A percentile compares a stretch with the other conserved stretches of the same genome.
phyloP scores from a whole-genome alignment of 2,888 invertebrate species.

The Eilema depressum region DNA sequence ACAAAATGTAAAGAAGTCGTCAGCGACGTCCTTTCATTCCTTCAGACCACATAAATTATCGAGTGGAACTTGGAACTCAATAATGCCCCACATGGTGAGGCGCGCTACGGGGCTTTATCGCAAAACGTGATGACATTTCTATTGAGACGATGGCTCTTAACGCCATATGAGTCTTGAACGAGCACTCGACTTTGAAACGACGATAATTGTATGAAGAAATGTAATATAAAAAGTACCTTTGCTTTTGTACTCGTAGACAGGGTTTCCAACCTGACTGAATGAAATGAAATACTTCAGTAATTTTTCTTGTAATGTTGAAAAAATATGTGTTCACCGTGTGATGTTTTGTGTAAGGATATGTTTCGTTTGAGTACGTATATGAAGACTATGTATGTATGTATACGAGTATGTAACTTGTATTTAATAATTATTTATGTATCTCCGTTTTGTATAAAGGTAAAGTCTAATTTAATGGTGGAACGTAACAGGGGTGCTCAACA shows the following conservation, averaged over 20 bases:
- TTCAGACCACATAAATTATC: conserved; percentile 45
- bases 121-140: conserved; percentile 62
- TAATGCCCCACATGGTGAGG: conserved; percentile 49
- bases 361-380: neutral
- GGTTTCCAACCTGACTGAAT: conserved; percentile 50
- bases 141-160: conserved; percentile 61
- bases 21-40: conserved; percentile 27
- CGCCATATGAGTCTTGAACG: conserved; percentile 54
- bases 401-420: neutral
- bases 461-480: neutral
- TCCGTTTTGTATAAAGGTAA: neutral
- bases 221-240: conserved; percentile 58
- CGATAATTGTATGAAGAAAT: conserved; percentile 61
- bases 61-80: conserved; percentile 58
- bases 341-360: conserved; percentile 8
- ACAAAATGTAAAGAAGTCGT: conserved; percentile 6
- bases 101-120: conserved; percentile 52
- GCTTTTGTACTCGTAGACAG: conserved; percentile 43
- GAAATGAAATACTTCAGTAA: conserved; percentile 48
- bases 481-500: neutral
- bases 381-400: neutral
- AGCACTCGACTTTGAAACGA: conserved; percentile 50
- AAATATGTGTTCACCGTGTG: conserved; percentile 10
- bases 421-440: neutral
- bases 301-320: conserved; percentile 28